These are phyloP conservation scores for Stichopus horrens DNA, from an alignment of 53 echinoderm and acorn worm genomes.

Conservation along the genomic window DNA sequence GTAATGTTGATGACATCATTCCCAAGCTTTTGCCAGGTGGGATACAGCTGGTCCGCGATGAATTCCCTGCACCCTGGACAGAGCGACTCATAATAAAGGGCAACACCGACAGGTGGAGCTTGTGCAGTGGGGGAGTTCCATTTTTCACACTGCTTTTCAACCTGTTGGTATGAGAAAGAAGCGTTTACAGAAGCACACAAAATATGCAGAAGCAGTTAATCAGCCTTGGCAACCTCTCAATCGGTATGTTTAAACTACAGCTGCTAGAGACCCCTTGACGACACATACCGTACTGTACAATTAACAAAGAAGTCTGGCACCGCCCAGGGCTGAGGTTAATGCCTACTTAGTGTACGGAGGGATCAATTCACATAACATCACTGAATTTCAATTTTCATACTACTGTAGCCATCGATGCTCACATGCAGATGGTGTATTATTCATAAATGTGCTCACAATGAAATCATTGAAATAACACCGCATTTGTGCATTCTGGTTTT, in stretches of 20 bases:
- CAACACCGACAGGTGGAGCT: slow-evolving; percentile 58
- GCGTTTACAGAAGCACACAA: not conserved
- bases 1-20: slow-evolving; percentile 68
- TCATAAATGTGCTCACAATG: no score
- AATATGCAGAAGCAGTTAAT: not conserved
- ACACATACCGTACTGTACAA: not conserved
- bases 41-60: slow-evolving; percentile 65
- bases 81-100: slow-evolving; percentile 83
- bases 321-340: no score
- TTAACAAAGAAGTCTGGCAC: not conserved
- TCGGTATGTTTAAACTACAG: not conserved
- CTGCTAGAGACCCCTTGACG: no score
- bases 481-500: no score
- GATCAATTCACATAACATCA: no score
- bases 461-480: no score
- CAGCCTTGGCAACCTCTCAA: not conserved
- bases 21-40: slow-evolving; percentile 62
- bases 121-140: slow-evolving; percentile 37
- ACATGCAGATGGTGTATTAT: no score
- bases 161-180: slow-evolving; percentile 47
- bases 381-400: no score
- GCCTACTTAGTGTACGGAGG: no score
- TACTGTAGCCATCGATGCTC: no score
- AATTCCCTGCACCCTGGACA: slow-evolving; percentile 77
- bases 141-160: slow-evolving; percentile 71